These are phyloP conservation scores for Bombus fervidus DNA, from an alignment of 1,140 invertebrate genomes.

Conservation along the genomic window DNA sequence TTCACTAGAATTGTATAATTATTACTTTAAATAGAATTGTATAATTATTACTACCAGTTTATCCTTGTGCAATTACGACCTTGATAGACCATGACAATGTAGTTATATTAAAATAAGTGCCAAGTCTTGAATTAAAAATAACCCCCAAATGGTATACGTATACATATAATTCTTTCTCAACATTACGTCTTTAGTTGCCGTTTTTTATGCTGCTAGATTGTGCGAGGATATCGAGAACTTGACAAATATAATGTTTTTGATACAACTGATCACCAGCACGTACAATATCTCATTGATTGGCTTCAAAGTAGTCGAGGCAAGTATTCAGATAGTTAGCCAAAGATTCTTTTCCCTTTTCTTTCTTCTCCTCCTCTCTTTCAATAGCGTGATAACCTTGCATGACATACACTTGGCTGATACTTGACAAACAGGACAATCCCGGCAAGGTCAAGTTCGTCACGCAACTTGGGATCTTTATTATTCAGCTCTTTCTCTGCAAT, in stretches of 20 bases:
- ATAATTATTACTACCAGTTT: too few species aligned
- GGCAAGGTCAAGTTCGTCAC: slow-evolving; percentile 53
- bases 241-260: slow-evolving; percentile 58
- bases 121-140: too few species aligned
- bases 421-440: slow-evolving; percentile 41
- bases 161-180: neutral
- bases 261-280: slow-evolving; percentile 63
- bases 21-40: too few species aligned
- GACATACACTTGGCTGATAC: neutral
- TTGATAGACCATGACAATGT: too few species aligned
- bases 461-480: slow-evolving; percentile 40
- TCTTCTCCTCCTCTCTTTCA: neutral
- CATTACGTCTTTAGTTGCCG: too few species aligned
- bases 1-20: too few species aligned
- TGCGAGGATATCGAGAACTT: slow-evolving; percentile 62
- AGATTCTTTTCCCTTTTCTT: neutral
- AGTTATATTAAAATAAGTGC: too few species aligned
- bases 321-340: neutral
- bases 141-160: too few species aligned
- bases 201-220: slow-evolving; percentile 45
- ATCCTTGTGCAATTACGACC: too few species aligned
- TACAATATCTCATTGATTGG: slow-evolving; percentile 69
- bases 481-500: slow-evolving; percentile 64
- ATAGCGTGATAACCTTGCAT: neutral
- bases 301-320: slow-evolving; percentile 67